phyloP scores from a whole-genome alignment of 2,113 vertebrate species.

The Pangasianodon hypophthalmus region DNA sequence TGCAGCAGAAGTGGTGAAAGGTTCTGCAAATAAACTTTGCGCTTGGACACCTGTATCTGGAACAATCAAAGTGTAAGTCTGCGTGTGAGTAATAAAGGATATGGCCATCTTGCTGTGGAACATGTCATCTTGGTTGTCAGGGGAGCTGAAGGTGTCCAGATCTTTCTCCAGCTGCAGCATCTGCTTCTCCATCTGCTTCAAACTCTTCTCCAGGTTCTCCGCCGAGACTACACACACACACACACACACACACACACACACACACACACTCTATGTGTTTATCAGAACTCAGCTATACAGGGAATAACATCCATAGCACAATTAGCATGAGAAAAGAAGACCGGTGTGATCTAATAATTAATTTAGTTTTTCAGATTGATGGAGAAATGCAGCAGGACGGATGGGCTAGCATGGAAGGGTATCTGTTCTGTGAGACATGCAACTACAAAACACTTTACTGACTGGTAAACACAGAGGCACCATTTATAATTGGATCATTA shows the following conservation, averaged over 20 bases:
- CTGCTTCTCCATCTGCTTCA: conserved; percentile 95
- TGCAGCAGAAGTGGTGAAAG: neutral
- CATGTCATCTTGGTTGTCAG: conserved; percentile 88
- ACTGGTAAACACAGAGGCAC: neutral
- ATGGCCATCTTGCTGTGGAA: conserved; percentile 96
- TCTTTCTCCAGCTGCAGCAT: conserved; percentile 95
- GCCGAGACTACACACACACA: conserved; percentile 83
- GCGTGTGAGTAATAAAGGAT: conserved; percentile 80
- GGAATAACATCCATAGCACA: neutral
- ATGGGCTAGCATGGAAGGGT: neutral
- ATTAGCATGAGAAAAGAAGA: neutral
- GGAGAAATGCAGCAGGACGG: neutral
- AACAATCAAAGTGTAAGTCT: neutral
- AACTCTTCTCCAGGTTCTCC: conserved; percentile 95
- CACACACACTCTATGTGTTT: conserved; percentile 47
- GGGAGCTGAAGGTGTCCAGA: conserved; percentile 89
- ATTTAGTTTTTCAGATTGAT: neutral
- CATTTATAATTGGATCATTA: neutral
- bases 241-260: conserved; percentile 53
- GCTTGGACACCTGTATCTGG: neutral
- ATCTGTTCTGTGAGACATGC: neutral
- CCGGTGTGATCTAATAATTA: neutral
- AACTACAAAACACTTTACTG: neutral
- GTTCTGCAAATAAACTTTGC: neutral
- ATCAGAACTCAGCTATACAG: conserved; percentile 3